Evolutionary conservation across 92 coral and sea anemone genomes (phyloP).

Genomic region (Zoanthus gigantus): DNA sequence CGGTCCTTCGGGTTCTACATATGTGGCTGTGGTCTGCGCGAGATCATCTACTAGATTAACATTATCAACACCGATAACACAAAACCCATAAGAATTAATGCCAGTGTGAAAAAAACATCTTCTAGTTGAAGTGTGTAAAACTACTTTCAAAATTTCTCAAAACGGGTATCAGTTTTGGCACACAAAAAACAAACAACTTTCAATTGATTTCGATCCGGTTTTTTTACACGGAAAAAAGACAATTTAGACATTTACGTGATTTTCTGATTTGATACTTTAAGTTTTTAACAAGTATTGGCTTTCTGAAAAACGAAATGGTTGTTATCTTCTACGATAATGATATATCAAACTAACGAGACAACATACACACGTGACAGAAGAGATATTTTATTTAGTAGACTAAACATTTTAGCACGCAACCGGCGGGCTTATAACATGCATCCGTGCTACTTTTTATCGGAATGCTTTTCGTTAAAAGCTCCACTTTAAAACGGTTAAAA

Average conservation of each 20-base stretch:
- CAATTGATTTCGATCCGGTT: no score
- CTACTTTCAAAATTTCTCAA: no score
- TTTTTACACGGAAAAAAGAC: no score
- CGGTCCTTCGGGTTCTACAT: background rate
- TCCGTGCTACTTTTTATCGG: background rate
- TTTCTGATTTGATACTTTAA: constrained; percentile 1
- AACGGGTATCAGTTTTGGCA: no score
- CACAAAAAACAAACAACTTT: no score
- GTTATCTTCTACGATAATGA: background rate
- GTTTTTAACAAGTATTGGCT: constrained; percentile 15
- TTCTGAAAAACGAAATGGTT: background rate
- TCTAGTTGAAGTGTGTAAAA: no score
- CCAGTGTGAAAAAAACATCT: no score
- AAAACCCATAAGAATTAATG: background rate
- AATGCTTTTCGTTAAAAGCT: background rate
- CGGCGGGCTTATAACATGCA: background rate
- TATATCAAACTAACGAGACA: background rate
- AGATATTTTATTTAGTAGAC: background rate
- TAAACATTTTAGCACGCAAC: background rate
- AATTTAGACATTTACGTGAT: background rate
- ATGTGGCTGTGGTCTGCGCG: background rate
- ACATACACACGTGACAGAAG: background rate
- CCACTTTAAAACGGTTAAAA: no score
- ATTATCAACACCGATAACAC: background rate
- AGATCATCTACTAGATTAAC: background rate